These are phyloP conservation scores for Aphelenchoides fujianensis DNA, from an alignment of 1,140 invertebrate species.

Conservation along the genomic window DNA sequence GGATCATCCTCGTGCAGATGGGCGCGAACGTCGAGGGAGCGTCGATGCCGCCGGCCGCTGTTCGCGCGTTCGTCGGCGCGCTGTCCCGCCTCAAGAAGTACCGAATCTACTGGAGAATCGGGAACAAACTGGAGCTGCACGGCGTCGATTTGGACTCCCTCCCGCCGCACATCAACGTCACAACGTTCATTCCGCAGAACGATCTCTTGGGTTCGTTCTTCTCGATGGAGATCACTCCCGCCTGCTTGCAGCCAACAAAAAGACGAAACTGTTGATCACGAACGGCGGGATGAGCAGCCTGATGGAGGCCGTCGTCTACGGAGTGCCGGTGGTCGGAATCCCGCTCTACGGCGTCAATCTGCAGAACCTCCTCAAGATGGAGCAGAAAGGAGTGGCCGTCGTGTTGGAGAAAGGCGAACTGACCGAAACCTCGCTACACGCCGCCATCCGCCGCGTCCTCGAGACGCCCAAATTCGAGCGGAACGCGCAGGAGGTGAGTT, in stretches of 20 bases:
- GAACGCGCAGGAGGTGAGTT: conserved; percentile 12
- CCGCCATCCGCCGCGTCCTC: conserved; percentile 38
- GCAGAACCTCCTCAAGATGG: conserved; percentile 50
- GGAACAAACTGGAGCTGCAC: conserved; percentile 43
- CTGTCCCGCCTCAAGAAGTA: conserved; percentile 51
- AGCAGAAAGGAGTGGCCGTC: conserved; percentile 53
- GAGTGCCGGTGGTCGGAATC: conserved; percentile 57
- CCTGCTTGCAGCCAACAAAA: conserved; percentile 36
- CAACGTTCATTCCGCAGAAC: conserved; percentile 59
- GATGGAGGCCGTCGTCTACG: conserved; percentile 58
- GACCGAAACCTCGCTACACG: conserved; percentile 31
- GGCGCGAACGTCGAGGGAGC: conserved; percentile 51
- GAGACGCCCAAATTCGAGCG: conserved; percentile 38
- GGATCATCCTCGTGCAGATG: conserved; percentile 55
- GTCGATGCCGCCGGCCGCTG: conserved; percentile 44
- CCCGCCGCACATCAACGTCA: conserved; percentile 56
- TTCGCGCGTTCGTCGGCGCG: conserved; percentile 41
- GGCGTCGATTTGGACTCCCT: conserved; percentile 44
- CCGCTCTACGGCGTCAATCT: conserved; percentile 57
- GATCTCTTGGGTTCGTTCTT: conserved; percentile 60
- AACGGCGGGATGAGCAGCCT: conserved; percentile 59
- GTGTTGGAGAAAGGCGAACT: conserved; percentile 50
- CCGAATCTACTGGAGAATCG: conserved; percentile 58
- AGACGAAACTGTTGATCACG: conserved; percentile 52
- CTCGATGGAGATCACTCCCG: no score